Conservation (phyloP, 2,888 invertebrate genomes). For the Proisotoma minuta region DNA sequence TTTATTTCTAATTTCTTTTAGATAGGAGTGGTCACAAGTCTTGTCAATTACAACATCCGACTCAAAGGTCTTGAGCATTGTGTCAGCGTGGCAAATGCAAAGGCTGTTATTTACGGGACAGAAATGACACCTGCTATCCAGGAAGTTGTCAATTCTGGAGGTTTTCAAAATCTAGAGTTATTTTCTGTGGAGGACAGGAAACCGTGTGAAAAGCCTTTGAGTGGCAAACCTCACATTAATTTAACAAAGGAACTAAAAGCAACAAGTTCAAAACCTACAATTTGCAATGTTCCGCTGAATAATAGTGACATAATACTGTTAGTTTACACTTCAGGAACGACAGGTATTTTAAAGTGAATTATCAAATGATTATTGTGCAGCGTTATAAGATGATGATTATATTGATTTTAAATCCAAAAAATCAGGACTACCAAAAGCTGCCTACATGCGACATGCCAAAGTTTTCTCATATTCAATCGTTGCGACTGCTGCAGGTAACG, state of each 20-base stretch:
- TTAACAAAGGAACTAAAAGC: not conserved
- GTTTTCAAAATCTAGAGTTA: constrained; percentile 13
- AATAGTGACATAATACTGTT: constrained; percentile 72
- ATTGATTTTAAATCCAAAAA: too few relatives aligned
- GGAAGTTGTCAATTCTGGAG: constrained; percentile 24
- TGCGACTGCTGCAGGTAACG: constrained; percentile 56
- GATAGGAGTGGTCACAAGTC: constrained; percentile 74
- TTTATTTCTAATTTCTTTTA: constrained; percentile 53
- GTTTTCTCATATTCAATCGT: constrained; percentile 18
- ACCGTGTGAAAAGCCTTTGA: not conserved
- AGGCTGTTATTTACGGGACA: constrained; percentile 75
- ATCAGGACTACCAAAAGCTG: constrained; percentile 95
- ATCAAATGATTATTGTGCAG: too few relatives aligned
- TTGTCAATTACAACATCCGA: constrained; percentile 89
- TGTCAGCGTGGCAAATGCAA: constrained; percentile 73
- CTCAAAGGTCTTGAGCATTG: constrained; percentile 80
- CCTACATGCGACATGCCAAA: constrained; percentile 83
- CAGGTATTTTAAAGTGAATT: too few relatives aligned
- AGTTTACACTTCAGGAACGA: constrained; percentile 97
- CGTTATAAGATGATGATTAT: too few relatives aligned
- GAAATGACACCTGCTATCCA: constrained; percentile 56
- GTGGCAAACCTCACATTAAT: not conserved
- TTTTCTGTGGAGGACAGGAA: constrained; percentile 4
- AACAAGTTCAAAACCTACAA: not conserved
- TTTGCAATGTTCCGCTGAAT: not conserved